These are phyloP conservation scores for Agelas oroides DNA, from an alignment of 37 sponge, comb jelly and placozoan species.

Conservation along the genomic window DNA sequence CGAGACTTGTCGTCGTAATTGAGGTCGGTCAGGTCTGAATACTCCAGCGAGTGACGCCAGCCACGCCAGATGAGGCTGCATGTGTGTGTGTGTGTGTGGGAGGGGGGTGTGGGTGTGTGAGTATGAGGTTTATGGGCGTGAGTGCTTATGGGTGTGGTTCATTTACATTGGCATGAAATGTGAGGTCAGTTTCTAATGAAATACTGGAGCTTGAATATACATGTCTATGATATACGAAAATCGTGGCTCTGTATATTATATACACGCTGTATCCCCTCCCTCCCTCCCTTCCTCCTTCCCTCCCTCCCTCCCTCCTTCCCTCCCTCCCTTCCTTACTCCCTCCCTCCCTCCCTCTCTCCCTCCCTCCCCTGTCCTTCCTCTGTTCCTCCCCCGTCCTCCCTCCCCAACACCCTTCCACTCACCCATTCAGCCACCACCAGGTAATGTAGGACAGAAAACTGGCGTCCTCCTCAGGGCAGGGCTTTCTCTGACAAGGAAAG, in stretches of 20 bases:
- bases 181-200: too few species aligned
- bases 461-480: conserved; percentile 71
- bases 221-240: too few species aligned
- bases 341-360: too few species aligned
- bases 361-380: too few species aligned
- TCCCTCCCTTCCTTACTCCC: too few species aligned
- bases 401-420: not conserved
- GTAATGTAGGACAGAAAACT: conserved; percentile 72
- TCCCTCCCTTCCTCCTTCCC: too few species aligned
- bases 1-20: conserved; percentile 65
- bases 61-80: conserved; percentile 76
- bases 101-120: not conserved
- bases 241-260: too few species aligned
- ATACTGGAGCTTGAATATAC: too few species aligned
- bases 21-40: conserved; percentile 76
- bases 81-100: too few species aligned
- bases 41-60: conserved; percentile 63
- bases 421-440: conserved; percentile 80
- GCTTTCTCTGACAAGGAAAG: conserved; percentile 36
- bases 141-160: not conserved
- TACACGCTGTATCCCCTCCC: too few species aligned
- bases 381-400: too few species aligned
- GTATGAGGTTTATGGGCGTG: not conserved
- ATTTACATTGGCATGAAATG: not conserved
- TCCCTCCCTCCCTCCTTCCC: too few species aligned